Percentiles rank a stretch among this genome's conserved stretches.
phyloP scores from a whole-genome alignment of 2,888 invertebrate genomes.

The Catocala nupta region DNA sequence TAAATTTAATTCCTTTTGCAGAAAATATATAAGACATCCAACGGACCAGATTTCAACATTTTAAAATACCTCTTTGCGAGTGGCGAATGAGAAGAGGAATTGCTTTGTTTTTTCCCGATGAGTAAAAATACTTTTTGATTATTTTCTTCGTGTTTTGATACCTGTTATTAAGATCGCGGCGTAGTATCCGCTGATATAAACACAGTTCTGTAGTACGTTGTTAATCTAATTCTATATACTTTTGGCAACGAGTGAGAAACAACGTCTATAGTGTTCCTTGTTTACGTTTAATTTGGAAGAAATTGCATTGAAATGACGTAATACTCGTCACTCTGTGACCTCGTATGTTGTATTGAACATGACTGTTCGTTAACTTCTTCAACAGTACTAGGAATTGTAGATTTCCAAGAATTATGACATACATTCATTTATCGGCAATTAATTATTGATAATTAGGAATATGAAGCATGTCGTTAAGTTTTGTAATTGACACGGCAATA shows the following conservation, averaged over 20 bases:
- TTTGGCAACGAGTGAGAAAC: conserved; percentile 19
- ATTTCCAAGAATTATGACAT: too few relatives aligned
- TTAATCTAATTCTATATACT: conserved; percentile 17
- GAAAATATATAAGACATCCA: conserved; percentile 47
- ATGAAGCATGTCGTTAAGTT: too few relatives aligned
- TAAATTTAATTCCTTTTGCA: conserved; percentile 61
- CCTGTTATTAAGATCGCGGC: conserved; percentile 5
- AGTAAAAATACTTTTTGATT: conserved; percentile 16
- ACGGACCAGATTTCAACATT: conserved; percentile 33
- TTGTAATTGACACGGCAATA: too few relatives aligned
- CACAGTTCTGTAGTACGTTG: conserved; percentile 12
- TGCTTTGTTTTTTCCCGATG: conserved; percentile 26
- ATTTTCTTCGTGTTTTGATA: conserved; percentile 22
- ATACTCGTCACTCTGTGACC: background rate
- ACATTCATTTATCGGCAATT: too few relatives aligned
- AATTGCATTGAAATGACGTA: background rate
- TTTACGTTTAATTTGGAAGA: conserved; percentile 7
- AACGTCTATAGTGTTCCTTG: background rate
- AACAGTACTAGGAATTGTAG: too few relatives aligned
- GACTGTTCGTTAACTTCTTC: too few relatives aligned
- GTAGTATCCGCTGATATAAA: conserved; percentile 11
- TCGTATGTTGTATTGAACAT: too few relatives aligned
- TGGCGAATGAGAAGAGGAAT: conserved; percentile 16
- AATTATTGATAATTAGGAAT: too few relatives aligned
- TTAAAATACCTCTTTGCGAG: conserved; percentile 41